Evolutionary conservation across 2,888 invertebrate genomes (phyloP).

Genomic region (Autographa pulchrina): DNA sequence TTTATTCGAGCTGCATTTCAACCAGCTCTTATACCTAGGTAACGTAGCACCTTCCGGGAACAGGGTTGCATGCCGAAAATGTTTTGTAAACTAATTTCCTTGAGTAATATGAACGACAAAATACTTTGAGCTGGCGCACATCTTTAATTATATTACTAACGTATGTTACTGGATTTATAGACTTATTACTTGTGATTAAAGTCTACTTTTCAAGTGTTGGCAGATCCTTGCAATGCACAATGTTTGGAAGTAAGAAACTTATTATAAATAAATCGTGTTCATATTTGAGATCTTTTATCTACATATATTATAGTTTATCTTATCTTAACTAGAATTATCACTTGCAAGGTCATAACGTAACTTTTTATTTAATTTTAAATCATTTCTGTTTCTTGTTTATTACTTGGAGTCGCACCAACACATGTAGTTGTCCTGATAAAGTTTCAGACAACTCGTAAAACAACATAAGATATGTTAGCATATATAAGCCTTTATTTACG

Average conservation of each 20-base stretch:
- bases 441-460: conserved; percentile 14
- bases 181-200: neutral
- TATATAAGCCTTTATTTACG: neutral
- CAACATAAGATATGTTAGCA: neutral
- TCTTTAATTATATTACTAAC: neutral
- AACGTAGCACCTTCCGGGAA: conserved; percentile 7
- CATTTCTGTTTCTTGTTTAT: conserved; percentile 9
- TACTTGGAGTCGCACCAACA: conserved; percentile 24
- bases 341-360: no score
- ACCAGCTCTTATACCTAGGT: conserved; percentile 16
- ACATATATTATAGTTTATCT: no score
- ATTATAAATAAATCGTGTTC: no score
- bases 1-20: conserved; percentile 16
- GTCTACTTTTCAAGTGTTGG: neutral
- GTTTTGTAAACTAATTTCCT: conserved; percentile 8
- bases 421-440: neutral
- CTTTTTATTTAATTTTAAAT: neutral
- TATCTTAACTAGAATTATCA: no score
- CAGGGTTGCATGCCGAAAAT: conserved; percentile 10
- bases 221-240: no score
- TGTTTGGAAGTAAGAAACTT: no score
- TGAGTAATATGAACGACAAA: conserved; percentile 18
- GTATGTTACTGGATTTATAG: neutral
- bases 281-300: no score
- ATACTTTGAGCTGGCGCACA: conserved; percentile 10